These are phyloP conservation scores for Musca vetustissima DNA, from an alignment of 1,140 invertebrate genomes.

Conservation along the genomic window DNA sequence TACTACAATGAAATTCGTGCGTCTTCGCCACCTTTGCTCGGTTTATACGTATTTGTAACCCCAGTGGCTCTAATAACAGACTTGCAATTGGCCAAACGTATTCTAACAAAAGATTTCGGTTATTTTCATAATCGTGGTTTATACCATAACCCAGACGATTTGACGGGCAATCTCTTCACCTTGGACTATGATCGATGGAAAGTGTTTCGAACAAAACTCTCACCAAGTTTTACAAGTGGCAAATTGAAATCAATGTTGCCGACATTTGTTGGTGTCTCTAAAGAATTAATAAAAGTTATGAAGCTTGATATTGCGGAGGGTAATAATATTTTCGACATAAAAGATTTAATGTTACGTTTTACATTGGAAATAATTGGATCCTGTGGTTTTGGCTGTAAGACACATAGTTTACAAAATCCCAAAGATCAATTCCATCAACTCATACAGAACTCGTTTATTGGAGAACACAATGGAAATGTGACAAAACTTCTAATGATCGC, in stretches of 20 bases:
- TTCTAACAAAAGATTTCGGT: constrained; percentile 50
- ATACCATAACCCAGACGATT: constrained; percentile 56
- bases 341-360: constrained; percentile 62
- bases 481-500: neutral
- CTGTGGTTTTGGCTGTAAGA: constrained; percentile 59
- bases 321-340: constrained; percentile 55
- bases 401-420: constrained; percentile 55
- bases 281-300: constrained; percentile 41
- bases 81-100: constrained; percentile 40
- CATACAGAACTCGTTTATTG: constrained; percentile 38
- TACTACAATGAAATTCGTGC: constrained; percentile 45
- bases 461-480: constrained; percentile 11
- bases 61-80: constrained; percentile 35
- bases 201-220: constrained; percentile 58
- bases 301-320: constrained; percentile 26
- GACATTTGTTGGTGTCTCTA: constrained; percentile 45
- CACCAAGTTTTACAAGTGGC: constrained; percentile 61
- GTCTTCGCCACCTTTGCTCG: constrained; percentile 33
- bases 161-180: constrained; percentile 58
- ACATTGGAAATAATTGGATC: constrained; percentile 63
- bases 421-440: constrained; percentile 56
- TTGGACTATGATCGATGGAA: constrained; percentile 60
- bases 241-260: constrained; percentile 63
- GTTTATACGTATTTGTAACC: constrained; percentile 36
- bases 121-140: constrained; percentile 54